Evolutionary conservation across 2,797 vertebrate genomes (phyloP).

Genomic region (Anableps anableps): DNA sequence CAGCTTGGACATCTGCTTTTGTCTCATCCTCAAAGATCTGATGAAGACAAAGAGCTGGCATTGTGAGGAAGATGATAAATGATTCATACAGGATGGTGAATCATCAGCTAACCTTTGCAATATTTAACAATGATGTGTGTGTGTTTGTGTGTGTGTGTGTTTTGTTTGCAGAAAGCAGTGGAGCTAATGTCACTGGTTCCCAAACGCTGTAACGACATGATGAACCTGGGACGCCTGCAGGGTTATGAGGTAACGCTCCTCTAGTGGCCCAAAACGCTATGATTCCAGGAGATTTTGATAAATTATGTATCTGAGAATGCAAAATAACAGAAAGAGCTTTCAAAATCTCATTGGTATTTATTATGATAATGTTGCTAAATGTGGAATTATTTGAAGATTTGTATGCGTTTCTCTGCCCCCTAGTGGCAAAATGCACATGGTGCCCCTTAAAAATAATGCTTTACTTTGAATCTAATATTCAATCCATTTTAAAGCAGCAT

Average conservation of each 20-base stretch:
- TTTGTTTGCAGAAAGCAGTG: constrained; percentile 88
- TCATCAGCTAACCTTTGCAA: constrained; percentile 14
- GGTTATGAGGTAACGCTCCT: constrained; percentile 88
- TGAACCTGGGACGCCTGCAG: constrained; percentile 97
- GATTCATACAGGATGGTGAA: constrained; percentile 17
- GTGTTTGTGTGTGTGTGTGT: constrained; percentile 6
- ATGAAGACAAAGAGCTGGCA: constrained; percentile 1
- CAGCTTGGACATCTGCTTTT: constrained; percentile 10
- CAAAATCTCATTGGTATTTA: neutral
- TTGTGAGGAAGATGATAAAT: constrained; percentile 21
- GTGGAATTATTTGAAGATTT: neutral
- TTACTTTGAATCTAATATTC: neutral
- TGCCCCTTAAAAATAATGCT: neutral
- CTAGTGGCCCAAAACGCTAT: neutral
- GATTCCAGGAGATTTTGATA: neutral
- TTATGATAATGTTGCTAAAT: neutral
- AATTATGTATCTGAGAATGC: neutral
- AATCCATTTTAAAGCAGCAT: too few species aligned
- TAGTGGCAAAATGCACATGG: neutral
- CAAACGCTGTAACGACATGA: constrained; percentile 99
- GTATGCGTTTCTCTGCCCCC: neutral
- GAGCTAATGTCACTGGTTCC: constrained; percentile 98
- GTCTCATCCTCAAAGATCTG: constrained; percentile 1
- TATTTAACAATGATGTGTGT: constrained; percentile 20
- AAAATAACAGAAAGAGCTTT: neutral